Conservation (phyloP, 2,888 invertebrate species). For the Elmis aenea region DNA sequence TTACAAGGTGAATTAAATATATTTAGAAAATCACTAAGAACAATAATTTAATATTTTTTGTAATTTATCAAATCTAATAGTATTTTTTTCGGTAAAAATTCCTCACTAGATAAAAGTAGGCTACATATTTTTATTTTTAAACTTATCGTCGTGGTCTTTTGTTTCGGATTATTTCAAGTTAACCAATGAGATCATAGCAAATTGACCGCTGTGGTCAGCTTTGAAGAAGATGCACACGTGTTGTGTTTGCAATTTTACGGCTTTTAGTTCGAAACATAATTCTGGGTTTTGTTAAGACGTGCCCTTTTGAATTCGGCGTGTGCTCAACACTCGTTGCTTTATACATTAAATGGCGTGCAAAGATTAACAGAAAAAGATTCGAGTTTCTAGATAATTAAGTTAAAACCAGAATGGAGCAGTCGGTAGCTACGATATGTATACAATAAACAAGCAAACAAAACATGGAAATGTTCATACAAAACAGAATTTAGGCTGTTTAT, state of each 20-base stretch:
- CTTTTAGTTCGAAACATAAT: constrained; percentile 27
- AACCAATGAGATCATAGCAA: background rate
- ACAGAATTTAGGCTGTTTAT: constrained; percentile 19
- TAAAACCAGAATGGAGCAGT: constrained; percentile 30
- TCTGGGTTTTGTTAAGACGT: constrained; percentile 18
- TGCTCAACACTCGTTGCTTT: constrained; percentile 26
- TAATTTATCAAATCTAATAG: too few relatives aligned
- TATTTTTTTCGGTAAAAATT: too few relatives aligned
- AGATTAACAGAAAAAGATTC: constrained; percentile 32
- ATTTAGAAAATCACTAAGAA: too few relatives aligned
- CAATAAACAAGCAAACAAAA: constrained; percentile 32
- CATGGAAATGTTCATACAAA: constrained; percentile 18
- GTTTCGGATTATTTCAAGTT: too few relatives aligned
- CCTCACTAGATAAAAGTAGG: too few relatives aligned
- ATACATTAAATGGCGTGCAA: constrained; percentile 25
- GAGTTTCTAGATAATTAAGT: constrained; percentile 40
- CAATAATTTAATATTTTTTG: too few relatives aligned
- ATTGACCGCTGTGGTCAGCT: background rate
- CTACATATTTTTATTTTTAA: too few relatives aligned
- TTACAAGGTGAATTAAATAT: too few relatives aligned
- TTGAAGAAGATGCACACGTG: constrained; percentile 20
- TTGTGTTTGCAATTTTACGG: constrained; percentile 31
- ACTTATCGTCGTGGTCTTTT: too few relatives aligned
- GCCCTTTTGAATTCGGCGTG: constrained; percentile 29
- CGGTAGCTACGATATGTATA: constrained; percentile 28